phyloP scores from a whole-genome alignment of 2,797 vertebrate species.

The Sternotherus odoratus region DNA sequence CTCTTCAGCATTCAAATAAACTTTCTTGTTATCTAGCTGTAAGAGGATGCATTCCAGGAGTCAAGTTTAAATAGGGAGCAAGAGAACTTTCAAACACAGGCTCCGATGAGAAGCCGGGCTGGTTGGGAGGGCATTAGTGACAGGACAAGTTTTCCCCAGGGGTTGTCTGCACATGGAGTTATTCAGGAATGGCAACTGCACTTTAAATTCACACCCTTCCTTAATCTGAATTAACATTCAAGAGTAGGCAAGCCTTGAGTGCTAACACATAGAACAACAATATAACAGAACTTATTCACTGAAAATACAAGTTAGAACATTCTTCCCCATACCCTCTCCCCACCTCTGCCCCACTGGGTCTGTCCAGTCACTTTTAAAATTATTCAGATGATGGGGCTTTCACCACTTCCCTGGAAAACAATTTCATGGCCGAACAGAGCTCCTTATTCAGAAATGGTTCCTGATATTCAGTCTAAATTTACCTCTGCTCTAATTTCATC shows the following conservation, averaged over 20 bases:
- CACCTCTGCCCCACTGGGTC: neutral
- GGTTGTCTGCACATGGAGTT: neutral
- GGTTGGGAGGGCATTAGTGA: neutral
- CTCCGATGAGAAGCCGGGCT: neutral
- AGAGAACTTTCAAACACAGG: neutral
- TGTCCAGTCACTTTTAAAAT: neutral
- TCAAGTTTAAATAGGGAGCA: neutral
- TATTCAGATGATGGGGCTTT: neutral
- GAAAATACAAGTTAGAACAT: neutral
- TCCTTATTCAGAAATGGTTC: neutral
- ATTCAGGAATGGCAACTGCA: neutral
- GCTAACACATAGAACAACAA: neutral
- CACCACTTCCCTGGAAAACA: neutral
- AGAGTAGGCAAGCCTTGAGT: rapidly evolving
- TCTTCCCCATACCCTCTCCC: neutral
- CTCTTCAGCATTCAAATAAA: neutral
- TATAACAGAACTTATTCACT: neutral
- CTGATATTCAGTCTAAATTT: neutral
- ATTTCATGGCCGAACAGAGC: neutral
- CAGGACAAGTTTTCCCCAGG: neutral
- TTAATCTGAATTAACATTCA: neutral
- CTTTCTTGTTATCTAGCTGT: neutral
- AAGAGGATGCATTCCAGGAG: neutral
- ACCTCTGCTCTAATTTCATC: neutral
- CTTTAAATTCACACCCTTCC: neutral